phyloP scores from a whole-genome alignment of 2,888 invertebrate genomes.

The Lochmaea capreae region DNA sequence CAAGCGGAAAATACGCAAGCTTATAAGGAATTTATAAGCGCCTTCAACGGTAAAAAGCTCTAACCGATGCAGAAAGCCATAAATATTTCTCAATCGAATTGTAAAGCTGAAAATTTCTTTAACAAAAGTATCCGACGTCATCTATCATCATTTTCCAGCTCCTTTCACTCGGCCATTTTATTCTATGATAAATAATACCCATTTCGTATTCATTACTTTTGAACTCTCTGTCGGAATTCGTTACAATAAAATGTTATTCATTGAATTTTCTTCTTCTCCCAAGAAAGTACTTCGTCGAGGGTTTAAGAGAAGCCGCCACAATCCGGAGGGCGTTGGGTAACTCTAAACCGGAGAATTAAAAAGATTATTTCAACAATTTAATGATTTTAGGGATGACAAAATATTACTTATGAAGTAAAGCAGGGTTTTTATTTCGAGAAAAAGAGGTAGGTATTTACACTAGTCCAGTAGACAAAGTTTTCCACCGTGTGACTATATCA shows the following conservation, averaged over 20 bases:
- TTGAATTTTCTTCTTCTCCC: slow-evolving; percentile 37
- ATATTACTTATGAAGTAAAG: too few relatives aligned
- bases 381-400: not conserved
- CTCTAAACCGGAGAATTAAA: not conserved
- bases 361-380: not conserved
- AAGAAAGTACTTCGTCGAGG: not conserved
- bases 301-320: not conserved
- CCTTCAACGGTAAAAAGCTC: not conserved
- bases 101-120: slow-evolving; percentile 24
- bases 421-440: too few relatives aligned
- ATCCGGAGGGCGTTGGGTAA: not conserved
- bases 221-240: slow-evolving; percentile 46
- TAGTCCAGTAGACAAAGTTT: too few relatives aligned
- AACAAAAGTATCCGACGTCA: slow-evolving; percentile 25
- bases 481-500: too few relatives aligned
- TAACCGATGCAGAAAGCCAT: slow-evolving; percentile 14
- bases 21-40: slow-evolving; percentile 16
- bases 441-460: too few relatives aligned
- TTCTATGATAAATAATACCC: slow-evolving; percentile 45
- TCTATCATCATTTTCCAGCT: slow-evolving; percentile 32
- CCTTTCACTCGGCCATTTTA: slow-evolving; percentile 26
- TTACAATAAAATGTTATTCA: slow-evolving; percentile 46
- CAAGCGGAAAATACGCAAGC: slow-evolving; percentile 32
- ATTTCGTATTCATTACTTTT: slow-evolving; percentile 49
- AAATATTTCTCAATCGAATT: slow-evolving; percentile 25